These are phyloP conservation scores for Lycocorax pyrrhopterus DNA, from an alignment of 2,113 vertebrate genomes.

Conservation along the genomic window DNA sequence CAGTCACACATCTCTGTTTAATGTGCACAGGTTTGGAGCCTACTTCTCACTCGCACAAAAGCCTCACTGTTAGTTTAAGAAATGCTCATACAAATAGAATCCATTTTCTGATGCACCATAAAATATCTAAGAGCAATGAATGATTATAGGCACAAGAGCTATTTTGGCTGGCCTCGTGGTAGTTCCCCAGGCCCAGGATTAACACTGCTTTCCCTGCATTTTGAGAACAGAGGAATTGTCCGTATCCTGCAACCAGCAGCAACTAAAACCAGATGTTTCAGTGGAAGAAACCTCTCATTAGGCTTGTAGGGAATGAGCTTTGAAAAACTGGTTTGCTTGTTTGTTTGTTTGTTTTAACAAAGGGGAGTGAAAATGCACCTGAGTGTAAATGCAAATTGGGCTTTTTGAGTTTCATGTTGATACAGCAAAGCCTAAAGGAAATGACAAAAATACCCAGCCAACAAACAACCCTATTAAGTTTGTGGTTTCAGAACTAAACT, in stretches of 20 bases:
- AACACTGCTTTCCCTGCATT: not conserved
- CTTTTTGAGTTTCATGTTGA: constrained; percentile 52
- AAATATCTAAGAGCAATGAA: constrained; percentile 40
- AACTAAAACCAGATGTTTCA: constrained; percentile 57
- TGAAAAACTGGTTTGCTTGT: constrained; percentile 53
- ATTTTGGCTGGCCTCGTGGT: not conserved
- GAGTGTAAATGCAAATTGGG: constrained; percentile 49
- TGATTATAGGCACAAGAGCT: not conserved
- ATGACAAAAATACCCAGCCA: constrained; percentile 23
- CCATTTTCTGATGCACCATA: constrained; percentile 40
- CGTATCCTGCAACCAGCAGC: constrained; percentile 3
- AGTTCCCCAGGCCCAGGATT: constrained; percentile 12
- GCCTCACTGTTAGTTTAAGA: constrained; percentile 25
- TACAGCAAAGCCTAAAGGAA: constrained; percentile 56
- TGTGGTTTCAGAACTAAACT: constrained; percentile 36
- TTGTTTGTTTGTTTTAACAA: constrained; percentile 57
- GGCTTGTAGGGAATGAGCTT: not conserved
- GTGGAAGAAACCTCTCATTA: constrained; percentile 55
- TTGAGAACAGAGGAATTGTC: constrained; percentile 16
- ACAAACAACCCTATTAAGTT: not conserved
- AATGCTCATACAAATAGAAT: not conserved
- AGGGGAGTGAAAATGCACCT: constrained; percentile 41
- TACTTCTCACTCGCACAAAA: not conserved
- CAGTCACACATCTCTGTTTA: constrained; percentile 37
- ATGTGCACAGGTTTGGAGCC: constrained; percentile 19